A percentile compares a stretch with the other conserved stretches of the same genome.
Conservation (phyloP, 1,140 invertebrate species). For the Triops cancriformis region DNA sequence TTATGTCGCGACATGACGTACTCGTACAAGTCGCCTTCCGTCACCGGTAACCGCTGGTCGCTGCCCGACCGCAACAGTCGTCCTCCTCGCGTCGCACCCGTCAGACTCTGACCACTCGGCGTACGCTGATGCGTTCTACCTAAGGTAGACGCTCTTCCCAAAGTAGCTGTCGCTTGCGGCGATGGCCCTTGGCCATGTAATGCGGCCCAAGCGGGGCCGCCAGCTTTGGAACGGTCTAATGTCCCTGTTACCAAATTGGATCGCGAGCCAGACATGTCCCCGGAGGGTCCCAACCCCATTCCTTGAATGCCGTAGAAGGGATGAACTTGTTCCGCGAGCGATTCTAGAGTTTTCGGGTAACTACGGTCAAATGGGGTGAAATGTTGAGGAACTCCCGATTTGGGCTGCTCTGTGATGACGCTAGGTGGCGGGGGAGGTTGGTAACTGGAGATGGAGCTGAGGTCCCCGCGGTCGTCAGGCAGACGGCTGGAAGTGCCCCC, state of each 20-base stretch:
- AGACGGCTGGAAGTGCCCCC: neutral
- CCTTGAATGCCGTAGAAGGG: conserved; percentile 37
- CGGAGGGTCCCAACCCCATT: conserved; percentile 39
- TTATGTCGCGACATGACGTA: conserved; percentile 31
- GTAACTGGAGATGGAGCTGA: conserved; percentile 36
- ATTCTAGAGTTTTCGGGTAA: conserved; percentile 83
- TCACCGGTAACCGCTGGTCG: conserved; percentile 36
- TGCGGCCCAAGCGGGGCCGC: conserved; percentile 46
- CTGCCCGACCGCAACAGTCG: conserved; percentile 36
- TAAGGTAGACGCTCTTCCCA: conserved; percentile 30
- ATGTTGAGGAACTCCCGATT: conserved; percentile 56
- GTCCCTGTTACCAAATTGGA: neutral
- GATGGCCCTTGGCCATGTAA: conserved; percentile 36
- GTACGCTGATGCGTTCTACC: conserved; percentile 41
- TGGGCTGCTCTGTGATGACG: conserved; percentile 81
- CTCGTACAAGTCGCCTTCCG: conserved; percentile 32
- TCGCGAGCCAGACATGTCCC: neutral
- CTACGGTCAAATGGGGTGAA: conserved; percentile 67
- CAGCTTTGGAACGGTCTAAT: conserved; percentile 31
- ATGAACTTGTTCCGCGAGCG: conserved; percentile 66
- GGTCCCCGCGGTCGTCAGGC: neutral
- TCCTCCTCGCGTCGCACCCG: conserved; percentile 39
- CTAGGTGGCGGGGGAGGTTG: conserved; percentile 61
- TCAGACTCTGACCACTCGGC: conserved; percentile 37
- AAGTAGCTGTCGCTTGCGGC: neutral